Evolutionary conservation across 2,888 invertebrate species (phyloP), one percentile per base, ranked within the genome.

Genomic region (Molorchus minor): DNA sequence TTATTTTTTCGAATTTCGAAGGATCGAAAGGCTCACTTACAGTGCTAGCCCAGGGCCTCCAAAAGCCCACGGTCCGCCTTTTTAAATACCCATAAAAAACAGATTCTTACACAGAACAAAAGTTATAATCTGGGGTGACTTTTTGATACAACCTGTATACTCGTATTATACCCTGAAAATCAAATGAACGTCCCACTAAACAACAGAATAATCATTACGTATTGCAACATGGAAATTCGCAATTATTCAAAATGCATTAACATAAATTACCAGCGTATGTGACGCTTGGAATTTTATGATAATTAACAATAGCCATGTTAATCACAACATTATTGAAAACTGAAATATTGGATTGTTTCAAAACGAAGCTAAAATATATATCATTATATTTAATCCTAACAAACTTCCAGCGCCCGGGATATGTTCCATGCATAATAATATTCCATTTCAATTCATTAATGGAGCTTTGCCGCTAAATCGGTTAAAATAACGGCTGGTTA

Each of bases 391-490:
- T 30, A 35, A 47, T 36, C 20, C 13, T n/a, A 35, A 47, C 35
- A 35, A 36, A 47, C 35, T 17, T 19, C 13, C 19, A 12, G 19
- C 35, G 20, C 35, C 20, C 20, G 30, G 33, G 17, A n/a, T 21
- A 35, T 19, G 36, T 33, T 45, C 15, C 17, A 15, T 29, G 25
- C 35, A 17, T 12, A 19, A 25, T 41, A 47, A 53, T 15, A n/a
- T n/a, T 16, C 41, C 12, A 40, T 41, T 51, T 52, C 40, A 52
- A 40, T 46, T 40, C 38, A 46, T 53, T 40, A 53, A 53, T 41
- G 30, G 36, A 53, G 56, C 53, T 56, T 46, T 10, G 40, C 46
- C 25, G 45, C 47, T 43, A 60, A 60, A 56, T 56, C 40, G 35
- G 30, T 45, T 30, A 38, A 33, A 45, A 43, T 35, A 46, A 44